phyloP scores from a whole-genome alignment of 2,888 invertebrate species.

The Acleris sparsana region DNA sequence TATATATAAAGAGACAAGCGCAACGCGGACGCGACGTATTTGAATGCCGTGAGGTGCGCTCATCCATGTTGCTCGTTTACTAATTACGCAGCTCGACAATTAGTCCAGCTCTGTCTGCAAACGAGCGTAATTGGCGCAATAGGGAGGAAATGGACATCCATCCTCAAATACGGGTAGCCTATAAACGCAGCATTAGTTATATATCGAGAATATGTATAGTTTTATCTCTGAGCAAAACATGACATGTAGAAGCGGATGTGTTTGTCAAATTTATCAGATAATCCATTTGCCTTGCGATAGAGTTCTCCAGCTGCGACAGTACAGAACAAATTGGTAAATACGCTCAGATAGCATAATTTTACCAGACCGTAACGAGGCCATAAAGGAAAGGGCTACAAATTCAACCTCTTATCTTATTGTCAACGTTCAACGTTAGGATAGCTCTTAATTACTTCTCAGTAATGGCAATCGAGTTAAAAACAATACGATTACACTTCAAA shows the following conservation, averaged over 20 bases:
- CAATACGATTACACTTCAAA: too few relatives aligned
- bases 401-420: too few relatives aligned
- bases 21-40: neutral
- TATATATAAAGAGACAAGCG: too few relatives aligned
- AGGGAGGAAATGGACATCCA: conserved; percentile 76
- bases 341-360: neutral
- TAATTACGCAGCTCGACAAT: conserved; percentile 75
- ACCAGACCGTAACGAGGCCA: neutral
- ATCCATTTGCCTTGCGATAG: neutral
- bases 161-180: conserved; percentile 53
- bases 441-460: too few relatives aligned
- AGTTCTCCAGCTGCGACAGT: neutral
- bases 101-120: conserved; percentile 70
- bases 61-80: conserved; percentile 56
- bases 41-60: conserved; percentile 54
- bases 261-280: conserved; percentile 12
- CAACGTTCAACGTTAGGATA: too few relatives aligned
- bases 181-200: conserved; percentile 2
- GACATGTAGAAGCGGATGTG: neutral
- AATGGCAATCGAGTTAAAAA: too few relatives aligned
- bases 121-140: conserved; percentile 80
- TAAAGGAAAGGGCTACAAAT: too few relatives aligned
- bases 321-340: neutral
- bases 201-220: conserved; percentile 5
- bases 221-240: neutral